phyloP scores from a whole-genome alignment of 2,113 vertebrate genomes.

The Talpa occidentalis region DNA sequence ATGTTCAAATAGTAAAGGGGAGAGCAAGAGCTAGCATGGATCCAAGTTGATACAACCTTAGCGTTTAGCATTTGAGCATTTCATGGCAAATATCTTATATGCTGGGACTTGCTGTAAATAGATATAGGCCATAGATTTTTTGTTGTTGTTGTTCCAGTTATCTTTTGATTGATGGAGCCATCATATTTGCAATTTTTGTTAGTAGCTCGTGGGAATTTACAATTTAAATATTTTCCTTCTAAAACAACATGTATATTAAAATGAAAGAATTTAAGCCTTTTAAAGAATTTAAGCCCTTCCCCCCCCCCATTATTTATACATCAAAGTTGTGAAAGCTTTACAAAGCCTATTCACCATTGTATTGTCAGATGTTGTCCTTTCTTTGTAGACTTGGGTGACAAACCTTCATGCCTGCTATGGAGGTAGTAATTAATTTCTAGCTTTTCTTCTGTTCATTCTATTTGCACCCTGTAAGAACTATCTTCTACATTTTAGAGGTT shows the following conservation, averaged over 20 bases:
- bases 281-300: too few species aligned
- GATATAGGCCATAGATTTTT: not conserved
- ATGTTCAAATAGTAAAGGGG: constrained; percentile 24
- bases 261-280: constrained; percentile 38
- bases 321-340: constrained; percentile 78
- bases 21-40: not conserved
- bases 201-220: not conserved
- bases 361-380: constrained; percentile 81
- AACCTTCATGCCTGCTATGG: constrained; percentile 63
- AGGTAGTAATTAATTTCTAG: constrained; percentile 51
- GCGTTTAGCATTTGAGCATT: not conserved
- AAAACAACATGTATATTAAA: constrained; percentile 56
- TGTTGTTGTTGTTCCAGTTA: constrained; percentile 62
- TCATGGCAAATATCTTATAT: not conserved
- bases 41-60: constrained; percentile 46
- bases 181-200: constrained; percentile 57
- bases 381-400: constrained; percentile 80
- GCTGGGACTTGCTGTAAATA: not conserved
- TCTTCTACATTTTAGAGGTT: not conserved
- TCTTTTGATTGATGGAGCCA: not conserved
- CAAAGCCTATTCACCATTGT: constrained; percentile 86
- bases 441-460: constrained; percentile 53
- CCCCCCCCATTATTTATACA: constrained; percentile 71
- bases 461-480: not conserved
- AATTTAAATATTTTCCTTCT: constrained; percentile 55